These are phyloP conservation scores for Mellivora capensis DNA, from an alignment of 2,113 vertebrate species.

Conservation along the genomic window DNA sequence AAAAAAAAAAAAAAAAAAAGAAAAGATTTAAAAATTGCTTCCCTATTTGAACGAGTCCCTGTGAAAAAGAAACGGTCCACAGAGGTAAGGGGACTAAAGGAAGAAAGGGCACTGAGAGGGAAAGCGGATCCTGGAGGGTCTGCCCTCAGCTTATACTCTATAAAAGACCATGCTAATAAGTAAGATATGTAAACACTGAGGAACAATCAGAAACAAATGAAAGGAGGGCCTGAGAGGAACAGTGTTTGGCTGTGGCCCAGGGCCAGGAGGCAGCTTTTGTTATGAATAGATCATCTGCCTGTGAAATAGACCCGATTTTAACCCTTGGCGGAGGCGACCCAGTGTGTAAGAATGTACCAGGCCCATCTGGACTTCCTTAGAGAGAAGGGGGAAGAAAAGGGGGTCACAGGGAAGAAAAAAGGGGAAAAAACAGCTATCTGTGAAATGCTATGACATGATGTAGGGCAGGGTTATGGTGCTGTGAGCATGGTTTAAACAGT, in stretches of 20 bases:
- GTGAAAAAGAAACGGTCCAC: conserved; percentile 32
- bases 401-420: background rate
- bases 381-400: conserved; percentile 16
- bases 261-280: conserved; percentile 82
- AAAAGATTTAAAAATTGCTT: background rate
- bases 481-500: conserved; percentile 56
- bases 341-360: conserved; percentile 68
- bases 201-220: conserved; percentile 83
- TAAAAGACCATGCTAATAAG: conserved; percentile 78
- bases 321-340: conserved; percentile 53
- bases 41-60: conserved; percentile 29
- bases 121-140: conserved; percentile 54
- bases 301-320: conserved; percentile 77
- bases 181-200: conserved; percentile 84
- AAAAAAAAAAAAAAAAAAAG: background rate
- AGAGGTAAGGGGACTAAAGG: conserved; percentile 22
- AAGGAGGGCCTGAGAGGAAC: conserved; percentile 78
- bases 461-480: conserved; percentile 16
- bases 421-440: background rate
- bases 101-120: background rate
- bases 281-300: conserved; percentile 80
- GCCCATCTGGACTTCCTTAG: conserved; percentile 74
- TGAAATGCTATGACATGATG: conserved; percentile 62
- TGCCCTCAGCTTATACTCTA: conserved; percentile 71
- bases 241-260: conserved; percentile 81